phyloP scores from a whole-genome alignment of 2,797 vertebrate species.

The Xyrichtys novacula region DNA sequence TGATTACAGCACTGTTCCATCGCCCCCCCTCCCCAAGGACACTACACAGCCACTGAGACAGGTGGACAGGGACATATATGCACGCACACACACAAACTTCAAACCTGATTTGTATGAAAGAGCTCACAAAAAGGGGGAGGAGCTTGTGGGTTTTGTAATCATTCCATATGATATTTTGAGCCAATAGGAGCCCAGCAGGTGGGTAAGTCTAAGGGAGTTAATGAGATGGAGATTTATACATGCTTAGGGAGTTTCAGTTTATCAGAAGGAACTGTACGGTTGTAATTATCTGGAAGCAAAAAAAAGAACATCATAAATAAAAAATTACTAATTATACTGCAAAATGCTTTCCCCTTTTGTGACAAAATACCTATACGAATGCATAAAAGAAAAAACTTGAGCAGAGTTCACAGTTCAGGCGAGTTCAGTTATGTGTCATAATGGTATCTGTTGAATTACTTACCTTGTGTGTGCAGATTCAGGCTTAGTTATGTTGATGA shows the following conservation, averaged over 20 bases:
- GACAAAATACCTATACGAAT: background rate
- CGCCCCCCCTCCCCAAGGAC: constrained; percentile 48
- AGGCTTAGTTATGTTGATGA: constrained; percentile 13
- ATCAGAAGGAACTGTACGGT: background rate
- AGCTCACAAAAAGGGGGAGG: constrained; percentile 44
- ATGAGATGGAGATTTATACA: constrained; percentile 33
- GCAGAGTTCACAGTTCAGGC: background rate
- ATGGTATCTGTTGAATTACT: no score
- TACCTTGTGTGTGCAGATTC: background rate
- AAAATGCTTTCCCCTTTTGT: background rate
- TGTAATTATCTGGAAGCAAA: no score
- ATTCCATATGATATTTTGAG: constrained; percentile 36
- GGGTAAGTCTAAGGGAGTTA: constrained; percentile 23
- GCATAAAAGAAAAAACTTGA: background rate
- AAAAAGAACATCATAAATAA: background rate
- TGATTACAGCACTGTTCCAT: constrained; percentile 67
- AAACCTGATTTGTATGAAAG: constrained; percentile 40
- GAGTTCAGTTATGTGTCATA: background rate
- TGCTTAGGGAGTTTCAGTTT: constrained; percentile 6
- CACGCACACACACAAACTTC: constrained; percentile 21
- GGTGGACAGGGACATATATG: constrained; percentile 42
- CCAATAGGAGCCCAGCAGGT: constrained; percentile 49
- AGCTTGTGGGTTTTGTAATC: constrained; percentile 42
- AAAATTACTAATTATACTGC: background rate
- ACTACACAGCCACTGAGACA: constrained; percentile 44